phyloP scores from a whole-genome alignment of 35 echinoderm and acorn worm species.

The Lytechinus pictus region DNA sequence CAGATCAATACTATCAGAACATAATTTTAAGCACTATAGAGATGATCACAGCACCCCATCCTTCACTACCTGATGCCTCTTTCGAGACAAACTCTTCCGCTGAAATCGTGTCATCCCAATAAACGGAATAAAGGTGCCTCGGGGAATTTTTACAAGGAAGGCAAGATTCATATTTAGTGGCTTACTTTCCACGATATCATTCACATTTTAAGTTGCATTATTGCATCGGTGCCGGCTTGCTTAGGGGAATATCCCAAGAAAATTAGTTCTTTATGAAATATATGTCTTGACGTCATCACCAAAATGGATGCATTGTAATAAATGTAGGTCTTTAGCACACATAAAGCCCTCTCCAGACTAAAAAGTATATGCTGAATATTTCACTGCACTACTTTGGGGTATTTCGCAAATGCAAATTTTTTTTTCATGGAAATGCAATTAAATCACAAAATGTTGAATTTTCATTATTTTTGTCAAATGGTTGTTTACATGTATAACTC shows the following conservation, averaged over 20 bases:
- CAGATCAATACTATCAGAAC: too few relatives aligned
- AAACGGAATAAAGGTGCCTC: background rate
- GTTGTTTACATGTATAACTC: too few relatives aligned
- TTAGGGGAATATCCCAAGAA: slow-evolving; percentile 8
- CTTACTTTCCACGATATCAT: background rate
- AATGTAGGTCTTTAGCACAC: background rate
- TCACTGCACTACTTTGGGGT: too few relatives aligned
- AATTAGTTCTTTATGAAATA: slow-evolving; percentile 26
- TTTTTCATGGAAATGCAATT: too few relatives aligned
- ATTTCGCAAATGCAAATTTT: too few relatives aligned
- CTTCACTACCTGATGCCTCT: background rate
- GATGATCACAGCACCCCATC: background rate
- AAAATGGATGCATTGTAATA: background rate
- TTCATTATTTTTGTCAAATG: too few relatives aligned
- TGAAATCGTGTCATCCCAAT: background rate
- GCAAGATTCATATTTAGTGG: background rate
- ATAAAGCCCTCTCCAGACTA: background rate
- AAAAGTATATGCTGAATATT: too few relatives aligned
- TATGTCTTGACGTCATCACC: background rate
- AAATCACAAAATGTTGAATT: too few relatives aligned
- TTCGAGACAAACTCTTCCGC: background rate
- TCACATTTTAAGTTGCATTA: slow-evolving; percentile 19
- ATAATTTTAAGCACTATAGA: too few relatives aligned
- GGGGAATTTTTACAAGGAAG: background rate
- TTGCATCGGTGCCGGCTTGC: background rate